Conservation (phyloP, 2,113 vertebrate genomes). For the Lasiurus cinereus region DNA sequence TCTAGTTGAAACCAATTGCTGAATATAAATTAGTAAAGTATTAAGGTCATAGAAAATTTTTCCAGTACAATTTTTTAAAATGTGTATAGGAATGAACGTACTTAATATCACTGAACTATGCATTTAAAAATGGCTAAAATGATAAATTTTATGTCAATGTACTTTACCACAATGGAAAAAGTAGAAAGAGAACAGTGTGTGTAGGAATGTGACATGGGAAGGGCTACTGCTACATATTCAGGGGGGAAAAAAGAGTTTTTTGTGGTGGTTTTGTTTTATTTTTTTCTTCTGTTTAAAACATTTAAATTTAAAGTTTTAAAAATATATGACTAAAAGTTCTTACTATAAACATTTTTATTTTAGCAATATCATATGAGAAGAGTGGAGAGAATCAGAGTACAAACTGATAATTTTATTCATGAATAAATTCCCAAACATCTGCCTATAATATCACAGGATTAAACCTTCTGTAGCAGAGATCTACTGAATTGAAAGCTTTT, state of each 20-base stretch:
- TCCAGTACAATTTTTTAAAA: not conserved
- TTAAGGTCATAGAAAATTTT: not conserved
- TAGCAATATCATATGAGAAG: not conserved
- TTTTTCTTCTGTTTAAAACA: not conserved
- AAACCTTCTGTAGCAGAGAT: not conserved
- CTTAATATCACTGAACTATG: not conserved
- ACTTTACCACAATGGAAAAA: not conserved
- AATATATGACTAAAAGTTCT: not conserved
- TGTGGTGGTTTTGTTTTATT: not conserved
- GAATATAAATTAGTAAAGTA: not conserved
- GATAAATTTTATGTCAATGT: not conserved
- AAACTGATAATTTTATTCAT: not conserved
- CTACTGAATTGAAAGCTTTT: not conserved
- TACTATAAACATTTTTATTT: constrained; percentile 9
- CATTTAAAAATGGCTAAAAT: not conserved
- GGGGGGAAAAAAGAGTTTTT: not conserved
- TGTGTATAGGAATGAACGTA: not conserved
- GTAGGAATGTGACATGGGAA: not conserved
- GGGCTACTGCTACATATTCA: not conserved
- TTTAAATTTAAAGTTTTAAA: not conserved
- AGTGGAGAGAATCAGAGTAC: not conserved
- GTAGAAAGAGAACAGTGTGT: not conserved
- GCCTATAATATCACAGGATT: not conserved
- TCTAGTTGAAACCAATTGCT: not conserved
- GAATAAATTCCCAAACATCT: not conserved